phyloP scores from a whole-genome alignment of 2,888 invertebrate genomes.

The Minunthozetes semirufus region DNA sequence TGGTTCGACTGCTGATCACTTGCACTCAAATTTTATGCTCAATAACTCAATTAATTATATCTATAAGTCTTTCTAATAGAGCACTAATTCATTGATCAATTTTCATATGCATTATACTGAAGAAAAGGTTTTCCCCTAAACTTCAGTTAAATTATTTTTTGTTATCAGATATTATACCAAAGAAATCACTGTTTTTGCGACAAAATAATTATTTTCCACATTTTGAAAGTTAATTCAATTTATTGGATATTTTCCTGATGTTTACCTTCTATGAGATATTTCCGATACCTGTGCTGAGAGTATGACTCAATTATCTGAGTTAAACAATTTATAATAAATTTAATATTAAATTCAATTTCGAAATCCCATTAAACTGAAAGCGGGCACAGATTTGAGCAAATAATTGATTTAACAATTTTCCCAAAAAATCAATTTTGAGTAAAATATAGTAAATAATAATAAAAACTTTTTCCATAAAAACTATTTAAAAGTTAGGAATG shows the following conservation, averaged over 20 bases:
- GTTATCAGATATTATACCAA: too few species aligned
- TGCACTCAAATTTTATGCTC: slow-evolving; percentile 10
- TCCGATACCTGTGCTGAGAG: neutral
- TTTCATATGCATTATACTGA: neutral
- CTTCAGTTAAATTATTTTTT: too few species aligned
- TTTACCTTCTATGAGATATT: neutral
- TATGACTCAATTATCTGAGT: slow-evolving; percentile 13
- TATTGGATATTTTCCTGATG: neutral
- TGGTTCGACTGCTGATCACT: neutral
- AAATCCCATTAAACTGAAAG: neutral
- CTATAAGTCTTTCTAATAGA: slow-evolving; percentile 8
- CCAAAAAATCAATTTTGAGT: neutral
- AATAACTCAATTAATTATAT: slow-evolving; percentile 19
- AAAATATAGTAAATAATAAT: neutral
- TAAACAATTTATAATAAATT: neutral
- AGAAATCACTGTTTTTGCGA: too few species aligned
- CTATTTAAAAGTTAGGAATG: neutral
- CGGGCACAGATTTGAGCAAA: neutral
- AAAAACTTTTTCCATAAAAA: neutral
- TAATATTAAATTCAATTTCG: neutral
- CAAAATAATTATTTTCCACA: neutral
- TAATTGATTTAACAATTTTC: slow-evolving; percentile 16
- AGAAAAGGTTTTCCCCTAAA: too few species aligned
- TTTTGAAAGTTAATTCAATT: neutral
- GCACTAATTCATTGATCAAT: neutral